Evolutionary conservation across 2,797 vertebrate genomes (phyloP).

Genomic region (Echiichthys vipera): DNA sequence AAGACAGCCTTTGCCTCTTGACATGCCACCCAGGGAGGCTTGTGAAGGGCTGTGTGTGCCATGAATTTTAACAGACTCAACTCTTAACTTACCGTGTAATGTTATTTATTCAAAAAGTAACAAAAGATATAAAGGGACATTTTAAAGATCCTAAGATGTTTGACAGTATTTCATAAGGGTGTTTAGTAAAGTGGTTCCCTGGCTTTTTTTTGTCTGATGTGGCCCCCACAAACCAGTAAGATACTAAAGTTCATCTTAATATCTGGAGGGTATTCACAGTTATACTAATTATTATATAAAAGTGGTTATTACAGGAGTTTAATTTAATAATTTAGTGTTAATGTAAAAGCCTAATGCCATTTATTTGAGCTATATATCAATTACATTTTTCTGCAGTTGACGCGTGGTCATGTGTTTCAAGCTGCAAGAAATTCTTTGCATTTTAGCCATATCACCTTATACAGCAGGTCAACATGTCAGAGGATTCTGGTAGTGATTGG

Average conservation of each 20-base stretch:
- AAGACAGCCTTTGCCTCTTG: slow-evolving; percentile 66
- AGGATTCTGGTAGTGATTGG: no score
- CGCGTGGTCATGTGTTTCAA: no score
- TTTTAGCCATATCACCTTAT: no score
- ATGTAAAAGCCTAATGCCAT: no score
- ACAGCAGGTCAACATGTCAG: no score
- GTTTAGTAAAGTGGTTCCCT: not conserved
- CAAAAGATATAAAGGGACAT: not conserved
- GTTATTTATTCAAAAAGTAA: not conserved
- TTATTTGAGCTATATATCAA: no score
- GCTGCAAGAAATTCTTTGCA: no score
- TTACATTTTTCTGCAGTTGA: no score
- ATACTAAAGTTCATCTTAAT: not conserved
- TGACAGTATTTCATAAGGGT: not conserved
- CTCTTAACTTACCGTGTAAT: slow-evolving; percentile 13
- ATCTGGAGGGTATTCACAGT: not conserved
- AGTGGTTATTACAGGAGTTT: not conserved
- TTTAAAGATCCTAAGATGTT: not conserved
- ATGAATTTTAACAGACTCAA: slow-evolving; percentile 41
- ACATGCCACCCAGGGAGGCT: slow-evolving; percentile 54
- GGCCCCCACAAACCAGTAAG: not conserved
- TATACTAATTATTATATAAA: not conserved
- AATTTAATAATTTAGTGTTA: no score
- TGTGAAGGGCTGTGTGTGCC: slow-evolving; percentile 23
- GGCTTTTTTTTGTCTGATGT: not conserved